Evolutionary conservation across 2,888 invertebrate species (phyloP).

Genomic region (Alcis repandata): DNA sequence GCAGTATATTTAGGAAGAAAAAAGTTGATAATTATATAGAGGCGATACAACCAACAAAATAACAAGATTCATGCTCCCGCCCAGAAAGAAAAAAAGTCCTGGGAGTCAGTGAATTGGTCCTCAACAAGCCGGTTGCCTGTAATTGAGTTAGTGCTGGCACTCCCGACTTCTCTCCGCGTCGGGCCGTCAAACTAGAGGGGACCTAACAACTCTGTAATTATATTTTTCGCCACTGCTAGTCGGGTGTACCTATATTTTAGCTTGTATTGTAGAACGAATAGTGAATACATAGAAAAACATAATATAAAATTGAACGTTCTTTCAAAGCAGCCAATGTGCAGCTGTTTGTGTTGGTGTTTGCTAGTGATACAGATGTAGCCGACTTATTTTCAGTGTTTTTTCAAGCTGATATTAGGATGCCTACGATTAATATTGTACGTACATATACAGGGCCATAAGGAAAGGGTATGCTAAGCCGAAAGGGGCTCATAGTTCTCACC

Average conservation of each 20-base stretch:
- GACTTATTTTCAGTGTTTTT: no score
- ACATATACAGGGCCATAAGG: no score
- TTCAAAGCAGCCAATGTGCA: no score
- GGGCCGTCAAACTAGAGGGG: slow-evolving; percentile 57
- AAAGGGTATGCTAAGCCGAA: no score
- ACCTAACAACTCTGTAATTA: not conserved
- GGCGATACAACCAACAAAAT: slow-evolving; percentile 27
- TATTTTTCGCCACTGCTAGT: not conserved
- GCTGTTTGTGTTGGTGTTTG: no score
- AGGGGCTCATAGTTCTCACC: no score
- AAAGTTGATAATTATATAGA: slow-evolving; percentile 22
- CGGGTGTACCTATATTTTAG: not conserved
- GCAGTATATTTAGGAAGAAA: not conserved
- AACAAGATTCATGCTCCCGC: slow-evolving; percentile 22
- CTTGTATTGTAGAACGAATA: not conserved
- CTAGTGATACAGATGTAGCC: no score
- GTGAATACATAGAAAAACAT: no score
- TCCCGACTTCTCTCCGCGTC: slow-evolving; percentile 57
- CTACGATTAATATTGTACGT: no score
- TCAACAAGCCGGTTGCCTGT: slow-evolving; percentile 75
- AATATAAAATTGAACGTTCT: no score
- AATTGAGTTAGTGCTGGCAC: slow-evolving; percentile 80
- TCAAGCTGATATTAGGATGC: no score
- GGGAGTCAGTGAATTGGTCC: slow-evolving; percentile 69
- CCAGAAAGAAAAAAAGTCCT: slow-evolving; percentile 60